Evolutionary conservation across 1,140 invertebrate genomes (phyloP).

Genomic region (Fopius arisanus): DNA sequence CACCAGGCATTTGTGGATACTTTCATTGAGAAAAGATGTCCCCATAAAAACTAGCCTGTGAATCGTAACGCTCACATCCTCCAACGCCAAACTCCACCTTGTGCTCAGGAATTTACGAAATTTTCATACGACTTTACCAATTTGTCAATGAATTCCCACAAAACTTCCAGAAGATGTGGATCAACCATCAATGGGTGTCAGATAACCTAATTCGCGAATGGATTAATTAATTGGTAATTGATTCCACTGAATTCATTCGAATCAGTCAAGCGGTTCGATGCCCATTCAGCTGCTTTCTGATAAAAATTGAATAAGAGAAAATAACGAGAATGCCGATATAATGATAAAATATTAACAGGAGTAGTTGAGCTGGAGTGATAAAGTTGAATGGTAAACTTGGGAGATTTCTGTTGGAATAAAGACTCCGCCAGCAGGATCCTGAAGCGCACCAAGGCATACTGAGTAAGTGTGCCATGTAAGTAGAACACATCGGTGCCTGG

Average conservation of each 20-base stretch:
- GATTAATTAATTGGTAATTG: no score
- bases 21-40: slow-evolving; percentile 6
- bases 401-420: slow-evolving; percentile 24
- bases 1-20: slow-evolving; percentile 27
- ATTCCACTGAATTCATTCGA: no score
- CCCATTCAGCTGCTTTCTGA: no score
- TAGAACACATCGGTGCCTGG: slow-evolving; percentile 65
- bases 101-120: slow-evolving; percentile 44
- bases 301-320: no score
- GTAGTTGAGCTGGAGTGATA: no score
- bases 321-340: no score
- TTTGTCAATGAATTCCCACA: background rate
- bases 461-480: slow-evolving; percentile 64
- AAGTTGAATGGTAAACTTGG: slow-evolving; percentile 30
- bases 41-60: slow-evolving; percentile 38
- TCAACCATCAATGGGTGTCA: slow-evolving; percentile 54
- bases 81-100: slow-evolving; percentile 47
- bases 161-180: slow-evolving; percentile 41
- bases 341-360: no score
- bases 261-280: no score
- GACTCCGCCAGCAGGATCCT: slow-evolving; percentile 49
- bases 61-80: slow-evolving; percentile 56
- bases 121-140: background rate
- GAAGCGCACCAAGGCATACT: slow-evolving; percentile 50
- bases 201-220: no score